Base-by-base conservation (phyloP, 2,113 vertebrate species). In the Ceuthmochares aereus region DNA sequence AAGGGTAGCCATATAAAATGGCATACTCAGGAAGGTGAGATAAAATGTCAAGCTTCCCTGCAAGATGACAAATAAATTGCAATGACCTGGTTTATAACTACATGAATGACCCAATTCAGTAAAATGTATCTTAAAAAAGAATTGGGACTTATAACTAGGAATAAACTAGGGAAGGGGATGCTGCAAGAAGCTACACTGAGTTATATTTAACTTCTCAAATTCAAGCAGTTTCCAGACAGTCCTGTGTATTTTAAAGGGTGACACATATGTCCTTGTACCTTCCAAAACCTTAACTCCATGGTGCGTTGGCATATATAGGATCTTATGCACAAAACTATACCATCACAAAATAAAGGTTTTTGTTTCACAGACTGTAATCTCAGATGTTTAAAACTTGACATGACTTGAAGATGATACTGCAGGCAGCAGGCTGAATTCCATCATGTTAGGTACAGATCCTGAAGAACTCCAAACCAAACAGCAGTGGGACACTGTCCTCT, bases 61-160 rank as follows among this genome's bases (percentile, higher is more conserved):
- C 56, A 87, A 87, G 86, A 55, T 66, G 69, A 92, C 80, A 95
- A 95, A 94, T 92, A 94, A 92, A 96, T 89, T 78, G 62, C 84
- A 82, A 32, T 95, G 95, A 82, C 78, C 89, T 95, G 84, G 91
- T 88, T 94, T 90, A 93, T 77, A 87, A 64, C 66, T 63, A 70
- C 52, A 47, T 29, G 56, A 95, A 67, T 82, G 88, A 92, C 86
- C 80, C 86, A 96, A n/a, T 93, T 95, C 79, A 93, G 76, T 62
- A 89, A 90, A 84, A 93, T 12, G 10, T 23, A 54, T 77, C 77
- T 62, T 62, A 83, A 58, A 84, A 80, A 73, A 78, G 27, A 79
- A 93, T 93, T 29, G 30, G 54, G 69, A 91, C 60, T 74, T 23
- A 12, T 76, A 68, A 40, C 20, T 87, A 43, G 20, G 56, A 90